A percentile compares a stretch with the other conserved stretches of the same genome.
These are phyloP conservation scores for Arothron firmamentum DNA, from an alignment of 2,113 vertebrate genomes.

Conservation along the genomic window DNA sequence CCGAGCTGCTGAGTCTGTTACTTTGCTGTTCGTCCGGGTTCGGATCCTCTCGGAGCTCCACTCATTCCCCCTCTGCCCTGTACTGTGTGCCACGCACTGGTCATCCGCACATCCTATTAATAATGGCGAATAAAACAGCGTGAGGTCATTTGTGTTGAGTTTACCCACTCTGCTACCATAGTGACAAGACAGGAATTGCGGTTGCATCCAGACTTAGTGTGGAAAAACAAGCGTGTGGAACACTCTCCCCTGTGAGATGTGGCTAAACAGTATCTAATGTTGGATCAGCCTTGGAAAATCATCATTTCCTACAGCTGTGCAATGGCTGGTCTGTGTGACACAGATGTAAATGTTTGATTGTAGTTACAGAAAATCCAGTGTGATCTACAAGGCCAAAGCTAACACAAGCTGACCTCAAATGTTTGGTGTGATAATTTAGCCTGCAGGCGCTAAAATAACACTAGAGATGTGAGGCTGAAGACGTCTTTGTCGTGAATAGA, in stretches of 20 bases:
- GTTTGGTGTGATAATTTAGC: too few species aligned
- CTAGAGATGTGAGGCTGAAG: too few species aligned
- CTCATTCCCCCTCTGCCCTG: slow-evolving; percentile 15
- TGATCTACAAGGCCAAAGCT: too few species aligned
- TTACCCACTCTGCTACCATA: slow-evolving; percentile 57
- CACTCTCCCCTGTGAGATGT: slow-evolving; percentile 12
- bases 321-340: too few species aligned
- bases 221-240: slow-evolving; percentile 58
- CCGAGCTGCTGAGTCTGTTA: slow-evolving; percentile 7
- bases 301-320: too few species aligned
- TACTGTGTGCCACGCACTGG: slow-evolving; percentile 14
- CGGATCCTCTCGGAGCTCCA: slow-evolving; percentile 1
- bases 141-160: slow-evolving; percentile 54
- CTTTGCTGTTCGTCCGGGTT: slow-evolving; percentile 18
- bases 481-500: too few species aligned
- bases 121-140: slow-evolving; percentile 50
- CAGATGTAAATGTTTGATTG: too few species aligned
- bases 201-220: slow-evolving; percentile 37
- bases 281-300: background rate
- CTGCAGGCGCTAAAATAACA: too few species aligned
- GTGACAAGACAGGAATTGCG: slow-evolving; percentile 51
- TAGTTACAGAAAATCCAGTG: too few species aligned
- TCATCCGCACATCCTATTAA: slow-evolving; percentile 35
- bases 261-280: background rate
- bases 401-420: too few species aligned